phyloP scores from a whole-genome alignment of 1,140 invertebrate species.

The Drosophila pandora region DNA sequence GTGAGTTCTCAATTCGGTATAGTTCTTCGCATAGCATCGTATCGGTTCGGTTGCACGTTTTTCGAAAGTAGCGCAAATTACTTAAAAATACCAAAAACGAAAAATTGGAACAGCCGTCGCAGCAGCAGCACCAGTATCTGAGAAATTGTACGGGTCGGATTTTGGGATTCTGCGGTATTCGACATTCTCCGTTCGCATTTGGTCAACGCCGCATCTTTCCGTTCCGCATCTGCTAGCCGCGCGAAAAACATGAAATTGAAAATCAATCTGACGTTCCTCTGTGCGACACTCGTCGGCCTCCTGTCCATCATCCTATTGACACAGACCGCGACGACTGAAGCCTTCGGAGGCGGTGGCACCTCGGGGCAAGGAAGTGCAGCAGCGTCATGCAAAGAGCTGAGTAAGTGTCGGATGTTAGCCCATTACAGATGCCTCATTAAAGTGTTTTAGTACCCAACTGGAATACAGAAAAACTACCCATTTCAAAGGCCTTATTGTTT shows the following conservation, averaged over 20 bases:
- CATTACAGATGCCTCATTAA: background rate
- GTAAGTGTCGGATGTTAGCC: conserved; percentile 33
- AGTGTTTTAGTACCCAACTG: background rate
- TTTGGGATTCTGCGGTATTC: conserved; percentile 10
- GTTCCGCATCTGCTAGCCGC: conserved; percentile 28
- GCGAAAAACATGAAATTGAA: conserved; percentile 72
- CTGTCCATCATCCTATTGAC: conserved; percentile 71
- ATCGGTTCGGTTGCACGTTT: conserved; percentile 43
- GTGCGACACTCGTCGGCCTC: conserved; percentile 60
- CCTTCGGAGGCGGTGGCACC: conserved; percentile 20
- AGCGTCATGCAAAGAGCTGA: conserved; percentile 66
- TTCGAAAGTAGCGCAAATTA: conserved; percentile 69
- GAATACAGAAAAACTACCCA: background rate
- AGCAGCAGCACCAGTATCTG: conserved; percentile 10
- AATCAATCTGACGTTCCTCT: conserved; percentile 67
- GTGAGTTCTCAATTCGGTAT: conserved; percentile 39
- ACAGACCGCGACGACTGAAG: conserved; percentile 48
- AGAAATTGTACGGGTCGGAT: conserved; percentile 11
- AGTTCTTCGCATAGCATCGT: conserved; percentile 6
- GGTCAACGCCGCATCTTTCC: conserved; percentile 16
- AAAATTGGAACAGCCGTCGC: conserved; percentile 52
- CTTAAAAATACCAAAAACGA: conserved; percentile 71
- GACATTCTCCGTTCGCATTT: conserved; percentile 30
- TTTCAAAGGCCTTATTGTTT: background rate
- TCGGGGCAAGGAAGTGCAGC: conserved; percentile 23